Evolutionary conservation across 2,113 vertebrate genomes (phyloP).

Genomic region (Solea senegalensis): DNA sequence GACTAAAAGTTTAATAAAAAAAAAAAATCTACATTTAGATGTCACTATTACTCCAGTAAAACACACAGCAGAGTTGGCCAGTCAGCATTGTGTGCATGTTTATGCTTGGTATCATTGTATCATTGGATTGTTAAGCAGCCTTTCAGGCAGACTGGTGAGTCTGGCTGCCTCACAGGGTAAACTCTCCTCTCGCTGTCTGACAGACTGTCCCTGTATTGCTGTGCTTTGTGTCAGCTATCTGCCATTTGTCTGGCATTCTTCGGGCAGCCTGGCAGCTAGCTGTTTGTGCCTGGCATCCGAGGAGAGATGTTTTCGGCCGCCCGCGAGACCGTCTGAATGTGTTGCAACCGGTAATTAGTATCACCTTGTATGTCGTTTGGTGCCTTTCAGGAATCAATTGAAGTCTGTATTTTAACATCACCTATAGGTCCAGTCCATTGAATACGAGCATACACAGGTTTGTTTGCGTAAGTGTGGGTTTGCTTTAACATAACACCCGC

Average conservation of each 20-base stretch:
- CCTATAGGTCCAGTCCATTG: no score
- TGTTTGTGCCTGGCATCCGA: conserved; percentile 40
- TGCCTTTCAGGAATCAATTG: conserved; percentile 46
- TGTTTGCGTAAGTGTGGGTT: no score
- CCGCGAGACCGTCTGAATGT: conserved; percentile 50
- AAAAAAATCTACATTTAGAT: background rate
- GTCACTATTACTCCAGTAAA: background rate
- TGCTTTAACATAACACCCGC: no score
- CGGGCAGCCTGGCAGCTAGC: conserved; percentile 52
- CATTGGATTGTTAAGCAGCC: conserved; percentile 32
- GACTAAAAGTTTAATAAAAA: background rate
- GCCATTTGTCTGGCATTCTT: conserved; percentile 60
- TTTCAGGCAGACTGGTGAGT: conserved; percentile 31
- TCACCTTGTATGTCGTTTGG: conserved; percentile 31
- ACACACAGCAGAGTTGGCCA: background rate
- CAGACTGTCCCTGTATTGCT: conserved; percentile 55
- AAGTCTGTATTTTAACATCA: conserved; percentile 1
- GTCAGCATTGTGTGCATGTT: background rate
- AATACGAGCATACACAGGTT: no score
- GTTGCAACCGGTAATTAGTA: conserved; percentile 61
- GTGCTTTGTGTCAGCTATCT: conserved; percentile 56
- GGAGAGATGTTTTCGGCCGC: conserved; percentile 36
- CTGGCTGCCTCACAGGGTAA: conserved; percentile 41
- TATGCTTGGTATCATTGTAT: conserved; percentile 11
- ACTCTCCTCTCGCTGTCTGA: conserved; percentile 45